These are phyloP conservation scores for Penaeus monodon DNA, from an alignment of 2,888 invertebrate species.

Conservation along the genomic window DNA sequence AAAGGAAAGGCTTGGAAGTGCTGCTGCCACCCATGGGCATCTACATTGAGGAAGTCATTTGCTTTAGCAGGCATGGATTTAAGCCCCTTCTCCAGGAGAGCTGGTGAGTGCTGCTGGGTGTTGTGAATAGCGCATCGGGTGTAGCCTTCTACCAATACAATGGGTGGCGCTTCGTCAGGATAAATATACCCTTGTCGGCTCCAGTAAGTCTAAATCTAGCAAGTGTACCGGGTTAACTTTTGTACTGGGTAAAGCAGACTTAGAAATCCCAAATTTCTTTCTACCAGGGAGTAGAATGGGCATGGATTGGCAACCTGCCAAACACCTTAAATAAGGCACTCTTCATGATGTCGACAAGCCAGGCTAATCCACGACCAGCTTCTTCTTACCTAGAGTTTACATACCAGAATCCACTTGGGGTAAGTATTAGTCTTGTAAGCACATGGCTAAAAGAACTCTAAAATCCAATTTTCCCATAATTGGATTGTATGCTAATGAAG, in stretches of 20 bases:
- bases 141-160: constrained; percentile 42
- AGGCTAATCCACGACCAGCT: not conserved
- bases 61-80: too few species aligned
- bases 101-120: constrained; percentile 24
- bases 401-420: constrained; percentile 6
- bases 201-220: not conserved
- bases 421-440: not conserved
- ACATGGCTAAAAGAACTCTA: too few species aligned
- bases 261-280: too few species aligned
- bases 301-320: not conserved
- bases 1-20: too few species aligned
- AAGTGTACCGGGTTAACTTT: not conserved
- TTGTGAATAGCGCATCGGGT: constrained; percentile 26
- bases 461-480: too few species aligned
- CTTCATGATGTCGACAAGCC: not conserved
- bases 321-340: not conserved
- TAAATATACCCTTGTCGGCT: not conserved
- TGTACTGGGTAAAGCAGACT: not conserved
- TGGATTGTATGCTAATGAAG: too few species aligned
- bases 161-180: constrained; percentile 36
- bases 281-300: not conserved
- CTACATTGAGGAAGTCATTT: too few species aligned
- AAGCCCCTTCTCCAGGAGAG: constrained; percentile 3
- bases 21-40: too few species aligned
- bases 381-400: not conserved